Base-by-base conservation (phyloP, 92 coral and sea anemone species). In the Desmophyllum pertusum region DNA sequence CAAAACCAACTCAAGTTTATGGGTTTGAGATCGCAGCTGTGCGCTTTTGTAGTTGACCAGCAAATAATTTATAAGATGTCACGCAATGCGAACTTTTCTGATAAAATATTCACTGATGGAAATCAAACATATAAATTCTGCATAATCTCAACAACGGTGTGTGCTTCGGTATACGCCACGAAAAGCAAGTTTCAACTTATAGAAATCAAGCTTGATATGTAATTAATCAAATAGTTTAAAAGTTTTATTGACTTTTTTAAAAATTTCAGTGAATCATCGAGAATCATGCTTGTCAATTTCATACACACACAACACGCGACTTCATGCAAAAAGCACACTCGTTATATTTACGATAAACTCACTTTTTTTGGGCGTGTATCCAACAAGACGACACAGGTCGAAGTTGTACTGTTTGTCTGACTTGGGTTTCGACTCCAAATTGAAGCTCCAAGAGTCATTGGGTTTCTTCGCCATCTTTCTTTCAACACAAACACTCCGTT, bases 311-410 rank as follows among this genome's bases (percentile, higher is more conserved):
- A 45, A 10, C 53, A 48, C 13, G 19, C 53, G 53, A 48, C 53
- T 14, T 48, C 53, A 14, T 1, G 53, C 53, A 48, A 48, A 48
- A 21, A 21, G n/a, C n/a, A n/a, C n/a, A n/a, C n/a, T n/a, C n/a
- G 21, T 55, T 55, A 27, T 55, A 29, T 59, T 77, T n/a, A 36
- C 64, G 36, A 18, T 61, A n/a, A 37, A 52, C 85, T 70, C n/a
- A 81, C 85, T 55, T 81, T 30, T 41, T 72, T 72, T 55, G 2
- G 77, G 42, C 17, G 37, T 27, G 70, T 52, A 68, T 68, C 61
- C 79, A n/a, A 80, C 55, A 42, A 90, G 89, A 19, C 94, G 94
- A 76, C 94, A 90, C 29, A 59, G 87, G 13, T 87, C 94, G 18
- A 90, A 78, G 31, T 79, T 87, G 66, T 76, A 52, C 61, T 18